A percentile compares a stretch with the other conserved stretches of the same genome.
Evolutionary conservation across 1,140 invertebrate species (phyloP).

Genomic region (Drosophila neocordata): DNA sequence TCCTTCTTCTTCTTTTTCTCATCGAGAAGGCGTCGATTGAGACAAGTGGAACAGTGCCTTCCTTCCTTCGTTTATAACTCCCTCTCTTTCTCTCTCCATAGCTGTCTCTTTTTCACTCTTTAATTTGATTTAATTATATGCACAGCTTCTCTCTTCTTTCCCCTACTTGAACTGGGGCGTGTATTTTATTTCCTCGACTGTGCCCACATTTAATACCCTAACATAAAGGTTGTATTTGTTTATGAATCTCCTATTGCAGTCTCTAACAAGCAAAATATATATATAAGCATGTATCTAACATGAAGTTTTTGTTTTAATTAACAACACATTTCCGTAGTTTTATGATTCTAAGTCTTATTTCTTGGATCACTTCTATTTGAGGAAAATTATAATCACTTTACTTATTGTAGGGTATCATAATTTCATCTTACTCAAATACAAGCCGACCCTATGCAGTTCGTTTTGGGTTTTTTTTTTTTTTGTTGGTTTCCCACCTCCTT

Average conservation of each 20-base stretch:
- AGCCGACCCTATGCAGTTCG: no score
- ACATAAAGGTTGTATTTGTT: not conserved
- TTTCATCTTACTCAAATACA: not conserved
- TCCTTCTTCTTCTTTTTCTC: not conserved
- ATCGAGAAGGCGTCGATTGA: slow-evolving; percentile 57
- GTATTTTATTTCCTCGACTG: slow-evolving; percentile 54
- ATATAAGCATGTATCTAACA: no score
- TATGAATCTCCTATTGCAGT: no score
- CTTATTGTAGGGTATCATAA: not conserved
- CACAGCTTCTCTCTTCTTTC: slow-evolving; percentile 38
- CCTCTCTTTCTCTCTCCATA: slow-evolving; percentile 32
- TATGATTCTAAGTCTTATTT: no score
- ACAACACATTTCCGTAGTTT: no score
- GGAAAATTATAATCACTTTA: no score
- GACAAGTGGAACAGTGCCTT: slow-evolving; percentile 66
- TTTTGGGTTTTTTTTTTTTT: not conserved
- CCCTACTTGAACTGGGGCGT: slow-evolving; percentile 46
- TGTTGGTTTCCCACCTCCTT: slow-evolving; percentile 62
- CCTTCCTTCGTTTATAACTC: not conserved
- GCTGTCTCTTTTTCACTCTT: slow-evolving; percentile 41
- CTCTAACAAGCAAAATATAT: no score
- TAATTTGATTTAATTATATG: slow-evolving; percentile 82
- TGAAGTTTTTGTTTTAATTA: no score
- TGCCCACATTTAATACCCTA: slow-evolving; percentile 54
- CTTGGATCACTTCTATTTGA: no score